These are phyloP conservation scores for Montipora capitata DNA, from an alignment of 92 coral and sea anemone genomes.

Conservation along the genomic window DNA sequence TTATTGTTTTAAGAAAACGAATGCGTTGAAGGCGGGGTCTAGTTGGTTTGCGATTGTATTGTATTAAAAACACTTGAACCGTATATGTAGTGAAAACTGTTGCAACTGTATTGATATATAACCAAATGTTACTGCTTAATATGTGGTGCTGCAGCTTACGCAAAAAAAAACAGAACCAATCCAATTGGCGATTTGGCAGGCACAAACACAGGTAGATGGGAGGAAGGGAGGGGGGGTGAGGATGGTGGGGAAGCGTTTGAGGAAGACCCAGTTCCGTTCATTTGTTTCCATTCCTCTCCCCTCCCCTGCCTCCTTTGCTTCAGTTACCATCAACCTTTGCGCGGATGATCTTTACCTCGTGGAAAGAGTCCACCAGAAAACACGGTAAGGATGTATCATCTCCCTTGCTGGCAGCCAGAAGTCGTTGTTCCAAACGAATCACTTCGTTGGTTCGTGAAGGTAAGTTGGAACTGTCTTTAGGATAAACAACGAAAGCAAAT, in stretches of 20 bases:
- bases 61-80: not conserved
- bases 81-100: not conserved
- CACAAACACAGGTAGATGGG: too few relatives aligned
- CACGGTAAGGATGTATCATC: slow-evolving; percentile 11
- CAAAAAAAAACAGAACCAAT: not conserved
- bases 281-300: not conserved
- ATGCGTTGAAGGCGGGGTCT: slow-evolving; percentile 7
- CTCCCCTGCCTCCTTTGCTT: slow-evolving; percentile 10
- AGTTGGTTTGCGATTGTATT: not conserved
- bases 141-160: slow-evolving; percentile 8
- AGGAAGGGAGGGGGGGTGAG: too few relatives aligned
- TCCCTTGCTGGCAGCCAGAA: slow-evolving; percentile 22
- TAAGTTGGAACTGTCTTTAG: slow-evolving; percentile 26
- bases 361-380: slow-evolving; percentile 11
- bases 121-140: not conserved
- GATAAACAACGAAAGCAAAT: slow-evolving; percentile 27
- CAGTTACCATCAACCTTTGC: slow-evolving; percentile 13
- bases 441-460: slow-evolving; percentile 29
- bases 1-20: not conserved
- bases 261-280: not conserved
- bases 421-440: slow-evolving; percentile 4
- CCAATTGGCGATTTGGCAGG: too few relatives aligned
- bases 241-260: too few relatives aligned
- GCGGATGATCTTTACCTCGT: not conserved
- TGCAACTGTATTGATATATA: too few relatives aligned